Evolutionary conservation across 2,888 invertebrate genomes (phyloP).

Genomic region (Ophion ellenae): DNA sequence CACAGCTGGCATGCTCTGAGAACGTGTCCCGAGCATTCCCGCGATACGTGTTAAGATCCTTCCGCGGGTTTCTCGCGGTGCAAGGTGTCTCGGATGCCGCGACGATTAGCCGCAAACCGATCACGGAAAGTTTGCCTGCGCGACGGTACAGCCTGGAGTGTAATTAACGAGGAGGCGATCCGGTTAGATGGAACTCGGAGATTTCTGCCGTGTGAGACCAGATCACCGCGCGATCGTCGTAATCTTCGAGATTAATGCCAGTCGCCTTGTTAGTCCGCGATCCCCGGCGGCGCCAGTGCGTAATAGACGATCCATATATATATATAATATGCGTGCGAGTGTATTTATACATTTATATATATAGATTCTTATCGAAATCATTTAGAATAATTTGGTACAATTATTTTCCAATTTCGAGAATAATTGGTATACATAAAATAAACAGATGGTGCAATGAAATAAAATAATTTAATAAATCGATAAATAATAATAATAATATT

Average conservation of each 20-base stretch:
- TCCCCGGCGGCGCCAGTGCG: constrained; percentile 61
- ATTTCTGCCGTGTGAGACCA: constrained; percentile 26
- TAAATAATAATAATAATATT: too few species aligned
- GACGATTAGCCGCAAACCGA: constrained; percentile 57
- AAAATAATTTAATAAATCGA: too few species aligned
- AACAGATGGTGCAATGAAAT: too few species aligned
- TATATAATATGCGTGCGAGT: not conserved
- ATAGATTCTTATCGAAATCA: too few species aligned
- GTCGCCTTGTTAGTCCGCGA: constrained; percentile 65
- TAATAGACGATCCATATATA: constrained; percentile 39
- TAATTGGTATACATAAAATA: too few species aligned
- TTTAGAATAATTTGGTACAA: too few species aligned
- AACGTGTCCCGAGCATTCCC: constrained; percentile 3
- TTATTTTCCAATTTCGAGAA: too few species aligned
- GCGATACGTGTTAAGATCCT: not conserved
- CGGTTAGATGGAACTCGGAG: constrained; percentile 58
- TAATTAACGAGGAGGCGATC: constrained; percentile 64
- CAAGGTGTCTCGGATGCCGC: constrained; percentile 25
- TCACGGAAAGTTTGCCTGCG: constrained; percentile 28
- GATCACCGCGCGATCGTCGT: constrained; percentile 45
- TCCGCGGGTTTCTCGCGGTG: not conserved
- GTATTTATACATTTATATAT: constrained; percentile 9
- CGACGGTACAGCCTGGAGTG: constrained; percentile 27
- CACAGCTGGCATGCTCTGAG: not conserved
- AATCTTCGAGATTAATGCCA: constrained; percentile 68